These are phyloP conservation scores for Conomelus anceps DNA, from an alignment of 2,888 invertebrate genomes.

Conservation along the genomic window DNA sequence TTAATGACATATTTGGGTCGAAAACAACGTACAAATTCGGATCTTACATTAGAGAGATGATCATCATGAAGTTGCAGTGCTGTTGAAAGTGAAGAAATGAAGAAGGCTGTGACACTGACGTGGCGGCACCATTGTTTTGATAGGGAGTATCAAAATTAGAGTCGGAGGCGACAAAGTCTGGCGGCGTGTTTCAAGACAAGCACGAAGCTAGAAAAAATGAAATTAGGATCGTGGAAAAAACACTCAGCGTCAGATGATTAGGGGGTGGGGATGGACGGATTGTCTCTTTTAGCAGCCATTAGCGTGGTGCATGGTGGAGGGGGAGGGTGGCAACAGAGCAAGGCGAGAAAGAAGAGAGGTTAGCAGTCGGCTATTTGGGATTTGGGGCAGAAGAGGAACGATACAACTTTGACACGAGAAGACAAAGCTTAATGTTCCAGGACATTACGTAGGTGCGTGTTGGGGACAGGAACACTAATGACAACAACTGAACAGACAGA, in stretches of 20 bases:
- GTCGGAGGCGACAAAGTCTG: neutral
- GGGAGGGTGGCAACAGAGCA: neutral
- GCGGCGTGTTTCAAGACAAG: neutral
- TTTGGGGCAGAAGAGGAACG: neutral
- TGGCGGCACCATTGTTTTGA: neutral
- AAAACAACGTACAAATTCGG: neutral
- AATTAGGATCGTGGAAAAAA: neutral
- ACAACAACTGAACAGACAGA: neutral
- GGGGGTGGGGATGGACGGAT: neutral
- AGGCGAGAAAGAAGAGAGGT: neutral
- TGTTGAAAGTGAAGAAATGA: neutral
- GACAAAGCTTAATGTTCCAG: slow-evolving; percentile 13
- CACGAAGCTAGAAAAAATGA: neutral
- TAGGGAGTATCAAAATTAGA: neutral
- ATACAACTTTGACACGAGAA: neutral
- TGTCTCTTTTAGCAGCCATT: slow-evolving; percentile 2
- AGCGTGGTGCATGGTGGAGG: neutral
- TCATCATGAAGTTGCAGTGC: neutral
- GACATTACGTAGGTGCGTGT: slow-evolving; percentile 10
- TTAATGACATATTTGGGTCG: neutral
- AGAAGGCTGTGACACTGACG: neutral
- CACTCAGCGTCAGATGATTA: neutral
- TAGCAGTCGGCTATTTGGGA: slow-evolving; percentile 1
- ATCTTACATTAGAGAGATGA: neutral
- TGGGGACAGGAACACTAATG: slow-evolving; percentile 1